These are phyloP conservation scores for Stegodyphus dumicola DNA, from an alignment of 1,140 invertebrate species.

Conservation along the genomic window DNA sequence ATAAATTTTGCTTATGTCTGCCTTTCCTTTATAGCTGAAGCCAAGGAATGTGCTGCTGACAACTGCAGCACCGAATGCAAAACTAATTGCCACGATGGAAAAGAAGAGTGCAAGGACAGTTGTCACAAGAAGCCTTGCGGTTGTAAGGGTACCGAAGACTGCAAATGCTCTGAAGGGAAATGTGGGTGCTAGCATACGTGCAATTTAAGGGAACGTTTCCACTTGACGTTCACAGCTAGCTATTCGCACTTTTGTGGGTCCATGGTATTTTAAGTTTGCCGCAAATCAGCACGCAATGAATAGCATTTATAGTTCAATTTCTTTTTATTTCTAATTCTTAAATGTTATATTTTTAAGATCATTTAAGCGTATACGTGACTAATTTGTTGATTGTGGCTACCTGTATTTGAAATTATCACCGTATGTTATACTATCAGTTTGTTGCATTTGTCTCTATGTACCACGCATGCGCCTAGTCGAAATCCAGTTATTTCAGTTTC, in stretches of 20 bases:
- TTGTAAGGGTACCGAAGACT: conserved; percentile 42
- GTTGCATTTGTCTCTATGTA: no score
- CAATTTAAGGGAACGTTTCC: background rate
- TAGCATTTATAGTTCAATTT: background rate
- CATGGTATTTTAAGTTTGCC: background rate
- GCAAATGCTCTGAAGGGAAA: conserved; percentile 43
- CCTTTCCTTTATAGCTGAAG: conserved; percentile 30
- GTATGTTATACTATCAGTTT: background rate
- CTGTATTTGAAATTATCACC: background rate
- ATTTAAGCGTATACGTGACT: background rate
- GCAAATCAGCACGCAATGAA: background rate
- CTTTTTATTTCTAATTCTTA: background rate
- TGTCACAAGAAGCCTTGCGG: conserved; percentile 39
- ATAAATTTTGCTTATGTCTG: background rate
- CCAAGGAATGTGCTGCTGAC: conserved; percentile 36
- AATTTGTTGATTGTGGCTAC: background rate
- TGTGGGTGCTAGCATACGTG: conserved; percentile 28
- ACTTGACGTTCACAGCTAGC: no score
- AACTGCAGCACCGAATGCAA: conserved; percentile 31
- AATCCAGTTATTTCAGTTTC: no score
- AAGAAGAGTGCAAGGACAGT: conserved; percentile 8
- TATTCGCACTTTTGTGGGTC: background rate
- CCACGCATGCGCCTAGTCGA: no score
- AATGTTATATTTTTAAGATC: background rate
- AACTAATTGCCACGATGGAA: conserved; percentile 28